phyloP scores from a whole-genome alignment of 2,797 vertebrate genomes.

The Tinamus major region DNA sequence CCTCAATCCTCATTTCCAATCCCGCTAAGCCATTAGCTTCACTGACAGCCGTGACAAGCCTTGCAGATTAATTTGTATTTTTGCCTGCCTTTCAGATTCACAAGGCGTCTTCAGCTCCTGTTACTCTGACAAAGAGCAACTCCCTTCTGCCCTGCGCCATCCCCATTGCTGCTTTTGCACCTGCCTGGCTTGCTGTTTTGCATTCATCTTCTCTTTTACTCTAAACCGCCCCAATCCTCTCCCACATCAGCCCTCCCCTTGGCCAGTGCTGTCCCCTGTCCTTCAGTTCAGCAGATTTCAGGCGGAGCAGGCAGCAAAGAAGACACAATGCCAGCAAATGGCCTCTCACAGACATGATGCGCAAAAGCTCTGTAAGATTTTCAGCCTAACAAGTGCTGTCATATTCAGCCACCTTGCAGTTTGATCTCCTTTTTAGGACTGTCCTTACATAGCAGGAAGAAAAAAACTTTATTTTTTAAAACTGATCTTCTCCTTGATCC shows the following conservation, averaged over 20 bases:
- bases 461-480: not conserved
- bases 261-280: not conserved
- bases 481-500: not conserved
- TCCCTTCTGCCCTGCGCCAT: not conserved
- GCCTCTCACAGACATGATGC: fast-evolving
- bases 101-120: not conserved
- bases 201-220: not conserved
- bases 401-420: not conserved
- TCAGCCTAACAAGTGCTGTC: not conserved
- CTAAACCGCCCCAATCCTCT: too few relatives aligned
- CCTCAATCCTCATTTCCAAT: not conserved
- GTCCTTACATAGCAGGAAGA: not conserved
- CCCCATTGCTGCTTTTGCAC: not conserved
- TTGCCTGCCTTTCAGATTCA: not conserved
- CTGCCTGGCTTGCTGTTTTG: not conserved
- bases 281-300: not conserved
- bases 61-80: not conserved
- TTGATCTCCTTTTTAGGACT: slow-evolving; percentile 1
- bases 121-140: not conserved
- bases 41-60: not conserved
- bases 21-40: not conserved
- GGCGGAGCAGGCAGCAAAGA: not conserved
- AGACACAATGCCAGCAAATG: not conserved
- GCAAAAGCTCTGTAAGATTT: not conserved
- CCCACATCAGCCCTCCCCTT: not conserved